Conservation (phyloP, 2,113 vertebrate genomes). For the Azemiops feae region DNA sequence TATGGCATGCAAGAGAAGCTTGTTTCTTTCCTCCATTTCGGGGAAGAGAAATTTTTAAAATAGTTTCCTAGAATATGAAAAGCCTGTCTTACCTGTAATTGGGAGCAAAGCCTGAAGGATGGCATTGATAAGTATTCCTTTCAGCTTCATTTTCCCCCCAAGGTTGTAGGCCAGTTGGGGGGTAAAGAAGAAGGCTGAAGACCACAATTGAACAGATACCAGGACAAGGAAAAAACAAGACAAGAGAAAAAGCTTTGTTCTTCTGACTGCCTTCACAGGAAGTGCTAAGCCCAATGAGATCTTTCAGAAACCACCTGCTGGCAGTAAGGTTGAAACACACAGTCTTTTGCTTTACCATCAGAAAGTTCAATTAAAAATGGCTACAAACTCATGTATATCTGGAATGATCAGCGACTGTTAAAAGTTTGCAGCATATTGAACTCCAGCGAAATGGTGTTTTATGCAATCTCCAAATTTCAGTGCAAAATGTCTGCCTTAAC, state of each 20-base stretch:
- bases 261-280: constrained; percentile 62
- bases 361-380: constrained; percentile 35
- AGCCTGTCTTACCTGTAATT: constrained; percentile 53
- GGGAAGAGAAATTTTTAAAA: not conserved
- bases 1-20: not conserved
- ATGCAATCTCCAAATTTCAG: not conserved
- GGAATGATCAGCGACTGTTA: not conserved
- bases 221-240: not conserved
- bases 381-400: not conserved
- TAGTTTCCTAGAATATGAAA: fast-evolving
- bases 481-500: not conserved
- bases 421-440: not conserved
- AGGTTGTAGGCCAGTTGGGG: not conserved
- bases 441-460: not conserved
- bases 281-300: constrained; percentile 49
- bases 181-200: not conserved
- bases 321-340: not conserved
- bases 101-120: constrained; percentile 52
- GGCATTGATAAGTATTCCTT: fast-evolving
- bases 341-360: constrained; percentile 43
- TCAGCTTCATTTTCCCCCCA: constrained; percentile 55
- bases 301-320: constrained; percentile 55
- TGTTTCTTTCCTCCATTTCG: not conserved
- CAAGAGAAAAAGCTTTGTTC: constrained; percentile 18
- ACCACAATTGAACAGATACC: not conserved